A percentile compares a stretch with the other conserved stretches of the same genome.
Conservation (phyloP, 2,797 vertebrate species). For the Buceros bicornis region DNA sequence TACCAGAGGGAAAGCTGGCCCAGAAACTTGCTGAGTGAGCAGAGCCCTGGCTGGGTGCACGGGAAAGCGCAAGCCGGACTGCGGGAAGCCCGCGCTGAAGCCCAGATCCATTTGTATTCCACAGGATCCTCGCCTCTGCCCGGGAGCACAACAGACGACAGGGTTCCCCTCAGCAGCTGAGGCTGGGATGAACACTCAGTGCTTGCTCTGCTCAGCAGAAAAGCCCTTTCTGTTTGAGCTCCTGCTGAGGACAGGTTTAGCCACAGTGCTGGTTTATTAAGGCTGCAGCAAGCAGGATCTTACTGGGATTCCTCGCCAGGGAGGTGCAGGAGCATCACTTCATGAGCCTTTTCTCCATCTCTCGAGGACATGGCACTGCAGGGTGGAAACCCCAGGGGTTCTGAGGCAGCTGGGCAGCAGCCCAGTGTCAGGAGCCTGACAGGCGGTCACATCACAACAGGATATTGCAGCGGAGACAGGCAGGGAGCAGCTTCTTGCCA, state of each 20-base stretch:
- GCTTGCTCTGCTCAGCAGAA: not conserved
- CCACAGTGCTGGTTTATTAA: not conserved
- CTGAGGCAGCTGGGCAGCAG: not conserved
- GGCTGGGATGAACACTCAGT: not conserved
- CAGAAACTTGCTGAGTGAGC: not conserved
- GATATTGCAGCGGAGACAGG: not conserved
- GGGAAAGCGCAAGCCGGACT: not conserved
- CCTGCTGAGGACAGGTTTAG: not conserved
- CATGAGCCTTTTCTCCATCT: not conserved
- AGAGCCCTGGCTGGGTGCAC: not conserved
- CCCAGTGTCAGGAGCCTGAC: not conserved
- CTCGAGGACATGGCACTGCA: accelerated
- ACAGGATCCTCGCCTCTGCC: not conserved
- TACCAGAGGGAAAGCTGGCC: not conserved
- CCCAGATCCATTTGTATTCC: not conserved
- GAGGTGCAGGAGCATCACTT: not conserved
- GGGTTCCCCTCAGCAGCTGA: not conserved
- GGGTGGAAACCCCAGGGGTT: not conserved
- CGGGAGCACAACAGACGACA: not conserved
- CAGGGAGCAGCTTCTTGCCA: not conserved
- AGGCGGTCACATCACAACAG: accelerated
- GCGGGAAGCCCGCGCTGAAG: not conserved
- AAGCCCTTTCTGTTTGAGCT: not conserved
- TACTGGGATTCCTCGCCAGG: accelerated
- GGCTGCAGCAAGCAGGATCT: accelerated